phyloP scores from a whole-genome alignment of 1,140 invertebrate species.

The Arion vulgaris region DNA sequence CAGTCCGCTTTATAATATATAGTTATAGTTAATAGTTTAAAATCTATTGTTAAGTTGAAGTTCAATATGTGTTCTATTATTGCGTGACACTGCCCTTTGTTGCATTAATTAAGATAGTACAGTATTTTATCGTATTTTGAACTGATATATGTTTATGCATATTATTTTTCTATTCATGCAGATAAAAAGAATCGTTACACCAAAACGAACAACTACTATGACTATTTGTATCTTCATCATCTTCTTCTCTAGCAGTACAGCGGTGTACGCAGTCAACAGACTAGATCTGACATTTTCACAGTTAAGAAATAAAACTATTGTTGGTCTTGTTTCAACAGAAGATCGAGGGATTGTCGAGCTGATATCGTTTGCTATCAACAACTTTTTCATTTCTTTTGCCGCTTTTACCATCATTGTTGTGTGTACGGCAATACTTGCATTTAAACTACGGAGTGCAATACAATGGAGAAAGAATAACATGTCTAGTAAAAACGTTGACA shows the following conservation, averaged over 20 bases:
- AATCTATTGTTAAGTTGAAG: too few relatives aligned
- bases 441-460: not conserved
- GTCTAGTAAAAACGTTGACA: not conserved
- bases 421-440: not conserved
- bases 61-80: too few relatives aligned
- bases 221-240: not conserved
- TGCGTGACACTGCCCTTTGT: too few relatives aligned
- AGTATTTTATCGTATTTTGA: too few relatives aligned
- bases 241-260: not conserved
- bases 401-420: not conserved
- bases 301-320: not conserved
- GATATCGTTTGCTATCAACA: not conserved
- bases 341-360: not conserved
- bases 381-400: not conserved
- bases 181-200: too few relatives aligned
- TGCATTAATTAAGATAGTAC: too few relatives aligned
- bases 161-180: too few relatives aligned
- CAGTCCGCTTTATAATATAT: too few relatives aligned
- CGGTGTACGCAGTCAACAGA: not conserved
- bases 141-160: too few relatives aligned
- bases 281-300: not conserved
- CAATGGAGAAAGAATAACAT: constrained; percentile 2
- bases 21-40: too few relatives aligned
- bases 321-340: not conserved
- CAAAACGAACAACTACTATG: too few relatives aligned